Percentiles rank a stretch among this genome's conserved stretches.
phyloP scores from a whole-genome alignment of 2,888 invertebrate genomes.

The Hipparchia sbordonii region DNA sequence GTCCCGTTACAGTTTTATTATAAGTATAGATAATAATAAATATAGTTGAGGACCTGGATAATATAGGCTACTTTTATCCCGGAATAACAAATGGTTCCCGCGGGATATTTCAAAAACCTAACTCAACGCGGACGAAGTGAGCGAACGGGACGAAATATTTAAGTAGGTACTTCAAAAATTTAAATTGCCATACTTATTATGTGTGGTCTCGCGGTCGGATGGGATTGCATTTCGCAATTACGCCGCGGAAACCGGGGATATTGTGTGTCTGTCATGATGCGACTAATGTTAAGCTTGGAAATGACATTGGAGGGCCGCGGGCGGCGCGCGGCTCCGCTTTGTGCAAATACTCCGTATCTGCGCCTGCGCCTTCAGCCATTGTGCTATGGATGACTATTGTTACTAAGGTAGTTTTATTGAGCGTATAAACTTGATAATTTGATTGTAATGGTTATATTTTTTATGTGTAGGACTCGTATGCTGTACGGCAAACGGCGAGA shows the following conservation, averaged over 20 bases:
- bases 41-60: too few species aligned
- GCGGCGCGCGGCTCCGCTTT: constrained; percentile 64
- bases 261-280: constrained; percentile 60
- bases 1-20: too few species aligned
- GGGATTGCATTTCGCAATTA: constrained; percentile 42
- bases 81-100: too few species aligned
- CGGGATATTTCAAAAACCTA: too few species aligned
- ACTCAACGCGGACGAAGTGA: too few species aligned
- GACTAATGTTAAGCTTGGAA: constrained; percentile 68
- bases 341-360: constrained; percentile 63
- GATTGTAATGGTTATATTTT: background rate
- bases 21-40: too few species aligned
- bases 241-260: constrained; percentile 44
- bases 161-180: background rate
- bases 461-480: too few species aligned
- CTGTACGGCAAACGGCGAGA: too few species aligned
- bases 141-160: background rate
- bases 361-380: constrained; percentile 49
- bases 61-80: too few species aligned
- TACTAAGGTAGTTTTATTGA: background rate
- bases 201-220: constrained; percentile 27
- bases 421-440: constrained; percentile 4
- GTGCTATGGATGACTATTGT: constrained; percentile 41
- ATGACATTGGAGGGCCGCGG: constrained; percentile 68
- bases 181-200: constrained; percentile 18